Evolutionary conservation across 2,888 invertebrate species (phyloP), one percentile per base, ranked within the genome.

Genomic region (Acronicta leporina): DNA sequence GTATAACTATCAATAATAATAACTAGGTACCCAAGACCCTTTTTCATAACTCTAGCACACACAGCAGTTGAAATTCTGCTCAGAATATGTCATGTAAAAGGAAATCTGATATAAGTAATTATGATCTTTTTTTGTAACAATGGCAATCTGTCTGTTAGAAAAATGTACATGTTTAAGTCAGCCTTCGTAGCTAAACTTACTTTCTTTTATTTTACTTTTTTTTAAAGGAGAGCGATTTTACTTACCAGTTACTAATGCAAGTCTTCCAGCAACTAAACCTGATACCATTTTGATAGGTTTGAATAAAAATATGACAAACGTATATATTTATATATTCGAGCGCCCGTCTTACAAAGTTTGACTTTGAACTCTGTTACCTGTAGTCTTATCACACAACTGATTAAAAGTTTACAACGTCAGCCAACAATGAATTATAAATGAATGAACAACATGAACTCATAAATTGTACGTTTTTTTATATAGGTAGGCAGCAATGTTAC

Each of bases 201-300:
- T 11, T 40, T 16, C 6, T 20, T 35, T 20, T n/a, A n/a, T n/a
- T 30, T 9, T 14, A 38, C 11, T 9, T 10, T 20, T 20, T 20
- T 20, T 20, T 0, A 16, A 45, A 2, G 2, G 2, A 27, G 14
- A 16, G 11, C 5, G 2, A 11, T 20, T 27, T 14, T 48, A 13
- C 84, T 81, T 77, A 92, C 94, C 94, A 63, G 94, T 94, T 13
- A 94, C 94, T 41, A 94, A 70, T 2, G 94, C 94, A 7, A 94
- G 83, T 73, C 87, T 87, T 69, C 94, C 94, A 46, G 87, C 85
- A 44, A 94, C 92, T 38, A 89, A 81, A 63, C 92, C 92, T 33
- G 86, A 66, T 25, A 87, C 88, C 92, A 92, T 92, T 75, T 87
- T 81, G 15, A n/a, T 10, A n/a, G 10, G 44, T 67, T 42, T 52